phyloP scores from a whole-genome alignment of 2,113 vertebrate genomes.

The Felis chaus region DNA sequence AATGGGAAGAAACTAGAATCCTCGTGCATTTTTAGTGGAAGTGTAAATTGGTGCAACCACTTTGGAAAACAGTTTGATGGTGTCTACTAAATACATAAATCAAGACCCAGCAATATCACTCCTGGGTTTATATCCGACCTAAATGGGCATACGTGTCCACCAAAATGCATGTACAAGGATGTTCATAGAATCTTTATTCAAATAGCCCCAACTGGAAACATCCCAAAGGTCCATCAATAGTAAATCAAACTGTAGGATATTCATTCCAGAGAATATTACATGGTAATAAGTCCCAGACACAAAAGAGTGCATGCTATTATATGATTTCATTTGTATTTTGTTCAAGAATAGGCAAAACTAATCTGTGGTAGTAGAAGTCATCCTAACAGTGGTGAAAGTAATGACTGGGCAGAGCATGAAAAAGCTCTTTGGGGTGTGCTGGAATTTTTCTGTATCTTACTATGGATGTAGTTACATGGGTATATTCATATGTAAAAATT shows the following conservation, averaged over 20 bases:
- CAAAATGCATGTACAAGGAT: not conserved
- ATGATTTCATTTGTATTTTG: not conserved
- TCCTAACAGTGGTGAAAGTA: not conserved
- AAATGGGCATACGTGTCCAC: not conserved
- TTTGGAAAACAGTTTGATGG: slow-evolving; percentile 21
- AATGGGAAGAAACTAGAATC: not conserved
- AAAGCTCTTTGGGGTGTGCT: not conserved
- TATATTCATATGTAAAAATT: not conserved
- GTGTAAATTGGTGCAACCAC: not conserved
- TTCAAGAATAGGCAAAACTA: slow-evolving; percentile 27
- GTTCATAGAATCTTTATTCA: not conserved
- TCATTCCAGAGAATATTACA: not conserved
- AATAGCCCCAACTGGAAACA: not conserved
- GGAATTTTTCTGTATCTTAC: not conserved
- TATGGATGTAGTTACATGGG: not conserved
- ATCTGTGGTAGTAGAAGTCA: not conserved
- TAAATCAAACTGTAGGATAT: not conserved
- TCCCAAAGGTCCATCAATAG: not conserved
- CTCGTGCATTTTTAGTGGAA: not conserved
- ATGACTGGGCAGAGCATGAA: not conserved
- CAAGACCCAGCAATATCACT: not conserved
- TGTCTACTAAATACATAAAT: not conserved
- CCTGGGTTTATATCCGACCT: not conserved
- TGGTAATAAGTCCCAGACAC: not conserved
- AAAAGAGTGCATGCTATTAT: not conserved